Conservation (phyloP, 2,113 vertebrate species). For the Puntigrus tetrazona region DNA sequence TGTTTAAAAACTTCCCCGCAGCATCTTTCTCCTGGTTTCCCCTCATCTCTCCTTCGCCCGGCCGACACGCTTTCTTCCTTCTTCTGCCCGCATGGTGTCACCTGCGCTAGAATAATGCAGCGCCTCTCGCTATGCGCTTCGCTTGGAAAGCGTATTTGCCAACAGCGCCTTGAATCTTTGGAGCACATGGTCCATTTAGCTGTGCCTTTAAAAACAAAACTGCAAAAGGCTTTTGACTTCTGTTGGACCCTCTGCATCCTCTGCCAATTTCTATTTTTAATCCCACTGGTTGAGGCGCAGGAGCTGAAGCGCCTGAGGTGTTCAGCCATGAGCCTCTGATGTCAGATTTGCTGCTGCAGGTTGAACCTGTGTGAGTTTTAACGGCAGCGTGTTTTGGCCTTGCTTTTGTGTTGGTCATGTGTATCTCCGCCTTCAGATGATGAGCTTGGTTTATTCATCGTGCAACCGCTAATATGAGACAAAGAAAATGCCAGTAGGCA, state of each 20-base stretch:
- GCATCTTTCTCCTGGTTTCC: slow-evolving; percentile 35
- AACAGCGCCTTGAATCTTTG: not conserved
- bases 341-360: not conserved
- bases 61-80: slow-evolving; percentile 15
- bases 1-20: slow-evolving; percentile 17
- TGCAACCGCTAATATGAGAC: not conserved
- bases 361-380: not conserved
- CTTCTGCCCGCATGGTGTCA: slow-evolving; percentile 38
- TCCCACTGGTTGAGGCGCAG: slow-evolving; percentile 14
- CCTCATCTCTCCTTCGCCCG: not conserved
- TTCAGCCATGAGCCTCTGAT: slow-evolving; percentile 11
- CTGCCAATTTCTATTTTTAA: not conserved
- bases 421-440: not conserved
- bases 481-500: not conserved
- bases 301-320: not conserved
- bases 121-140: not conserved
- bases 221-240: not conserved
- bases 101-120: slow-evolving; percentile 29
- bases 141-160: slow-evolving; percentile 2
- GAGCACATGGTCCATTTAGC: not conserved
- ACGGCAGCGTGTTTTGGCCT: not conserved
- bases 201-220: slow-evolving; percentile 10
- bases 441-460: not conserved
- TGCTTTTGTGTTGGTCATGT: not conserved
- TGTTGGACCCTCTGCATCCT: slow-evolving; percentile 1